These are phyloP conservation scores for Anguilla rostrata DNA, from an alignment of 2,113 vertebrate genomes.

Conservation along the genomic window DNA sequence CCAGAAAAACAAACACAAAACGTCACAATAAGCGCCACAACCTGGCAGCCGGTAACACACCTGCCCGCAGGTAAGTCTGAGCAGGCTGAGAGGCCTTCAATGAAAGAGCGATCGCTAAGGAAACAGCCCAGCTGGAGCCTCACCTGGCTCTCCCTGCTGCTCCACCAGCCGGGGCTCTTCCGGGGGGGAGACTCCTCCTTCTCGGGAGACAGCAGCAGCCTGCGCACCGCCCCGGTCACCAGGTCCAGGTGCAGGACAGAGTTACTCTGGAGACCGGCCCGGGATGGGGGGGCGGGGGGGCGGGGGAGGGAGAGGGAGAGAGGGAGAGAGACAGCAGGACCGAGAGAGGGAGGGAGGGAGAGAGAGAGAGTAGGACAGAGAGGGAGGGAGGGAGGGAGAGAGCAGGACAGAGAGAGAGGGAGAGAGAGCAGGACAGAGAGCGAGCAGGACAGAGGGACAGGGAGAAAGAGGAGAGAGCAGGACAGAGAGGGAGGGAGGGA, in stretches of 20 bases:
- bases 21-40: background rate
- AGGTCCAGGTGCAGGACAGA: constrained; percentile 83
- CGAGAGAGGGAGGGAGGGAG: background rate
- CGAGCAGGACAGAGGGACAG: background rate
- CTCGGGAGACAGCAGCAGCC: constrained; percentile 71
- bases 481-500: background rate
- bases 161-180: constrained; percentile 81
- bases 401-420: background rate
- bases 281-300: too few species aligned
- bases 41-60: background rate
- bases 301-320: background rate
- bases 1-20: constrained; percentile 15
- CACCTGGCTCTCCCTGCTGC: constrained; percentile 76
- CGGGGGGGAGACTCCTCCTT: constrained; percentile 55
- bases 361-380: background rate
- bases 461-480: constrained; percentile 14
- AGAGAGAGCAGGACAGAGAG: background rate
- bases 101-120: background rate
- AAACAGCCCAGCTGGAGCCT: constrained; percentile 16
- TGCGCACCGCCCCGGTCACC: constrained; percentile 70
- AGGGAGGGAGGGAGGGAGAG: background rate
- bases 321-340: background rate
- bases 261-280: constrained; percentile 72
- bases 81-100: background rate
- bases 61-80: background rate